Conservation (phyloP, 2,113 vertebrate species). For the Pungitius pungitius region DNA sequence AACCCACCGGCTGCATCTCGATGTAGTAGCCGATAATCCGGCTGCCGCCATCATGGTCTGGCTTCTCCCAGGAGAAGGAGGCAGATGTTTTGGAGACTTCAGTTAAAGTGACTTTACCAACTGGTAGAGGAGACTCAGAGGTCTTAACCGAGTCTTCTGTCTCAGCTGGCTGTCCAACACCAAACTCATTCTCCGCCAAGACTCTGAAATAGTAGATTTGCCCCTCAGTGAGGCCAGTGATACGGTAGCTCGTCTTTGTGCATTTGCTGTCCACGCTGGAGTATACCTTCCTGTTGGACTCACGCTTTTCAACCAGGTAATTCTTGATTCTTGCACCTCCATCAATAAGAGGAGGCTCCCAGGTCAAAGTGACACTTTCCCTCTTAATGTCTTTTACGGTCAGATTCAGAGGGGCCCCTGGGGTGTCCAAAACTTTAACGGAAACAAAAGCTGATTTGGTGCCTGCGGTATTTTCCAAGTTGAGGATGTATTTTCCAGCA, state of each 20-base stretch:
- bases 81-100: constrained; percentile 92
- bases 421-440: constrained; percentile 95
- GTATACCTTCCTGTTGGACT: constrained; percentile 93
- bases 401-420: constrained; percentile 91
- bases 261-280: constrained; percentile 93
- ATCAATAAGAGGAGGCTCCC: constrained; percentile 96
- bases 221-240: constrained; percentile 94
- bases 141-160: constrained; percentile 89
- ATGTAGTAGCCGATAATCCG: constrained; percentile 93
- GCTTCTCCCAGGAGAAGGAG: constrained; percentile 95
- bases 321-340: constrained; percentile 95
- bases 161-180: constrained; percentile 89
- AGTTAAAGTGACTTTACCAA: constrained; percentile 92
- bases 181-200: constrained; percentile 98
- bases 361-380: constrained; percentile 88
- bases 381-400: constrained; percentile 91
- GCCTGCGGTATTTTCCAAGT: constrained; percentile 92
- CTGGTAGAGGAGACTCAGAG: constrained; percentile 92
- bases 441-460: constrained; percentile 95
- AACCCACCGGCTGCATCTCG: constrained; percentile 93
- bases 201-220: constrained; percentile 96
- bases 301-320: constrained; percentile 96
- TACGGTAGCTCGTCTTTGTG: constrained; percentile 91
- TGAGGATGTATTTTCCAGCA: constrained; percentile 94
- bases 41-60: constrained; percentile 96